These are phyloP conservation scores for Probaryconus sp. DNA, from an alignment of 1,140 invertebrate species.

Conservation along the genomic window DNA sequence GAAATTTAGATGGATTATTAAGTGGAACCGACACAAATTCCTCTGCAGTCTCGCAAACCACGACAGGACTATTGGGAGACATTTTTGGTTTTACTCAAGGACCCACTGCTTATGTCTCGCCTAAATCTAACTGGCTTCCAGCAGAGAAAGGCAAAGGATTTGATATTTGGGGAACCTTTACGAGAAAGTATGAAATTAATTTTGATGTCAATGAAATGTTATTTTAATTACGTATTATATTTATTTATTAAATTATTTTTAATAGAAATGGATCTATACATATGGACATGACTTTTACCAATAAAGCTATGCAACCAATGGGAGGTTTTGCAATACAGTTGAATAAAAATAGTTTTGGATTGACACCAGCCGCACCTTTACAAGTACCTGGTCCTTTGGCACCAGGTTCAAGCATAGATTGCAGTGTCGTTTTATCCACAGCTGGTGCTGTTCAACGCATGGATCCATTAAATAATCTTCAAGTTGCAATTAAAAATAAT, in stretches of 20 bases:
- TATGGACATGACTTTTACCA: constrained; percentile 98
- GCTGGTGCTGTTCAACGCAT: constrained; percentile 96
- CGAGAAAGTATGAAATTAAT: constrained; percentile 84
- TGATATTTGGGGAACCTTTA: constrained; percentile 97
- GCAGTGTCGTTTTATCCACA: constrained; percentile 87
- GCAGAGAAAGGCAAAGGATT: constrained; percentile 98
- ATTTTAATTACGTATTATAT: constrained; percentile 8
- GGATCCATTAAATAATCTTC: constrained; percentile 97
- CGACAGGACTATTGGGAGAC: constrained; percentile 89
- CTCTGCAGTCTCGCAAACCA: constrained; percentile 77
- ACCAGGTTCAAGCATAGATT: constrained; percentile 90
- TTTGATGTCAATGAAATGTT: too few species aligned
- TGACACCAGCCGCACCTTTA: constrained; percentile 90
- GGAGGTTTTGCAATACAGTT: constrained; percentile 97
- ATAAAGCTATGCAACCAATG: constrained; percentile 99
- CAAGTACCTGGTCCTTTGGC: constrained; percentile 88
- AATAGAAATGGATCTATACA: constrained; percentile 88
- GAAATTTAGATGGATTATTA: constrained; percentile 73
- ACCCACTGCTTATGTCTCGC: constrained; percentile 84
- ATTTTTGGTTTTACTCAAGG: constrained; percentile 90
- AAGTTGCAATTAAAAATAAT: constrained; percentile 99
- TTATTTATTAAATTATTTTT: constrained; percentile 23
- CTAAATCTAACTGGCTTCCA: constrained; percentile 94
- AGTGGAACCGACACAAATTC: constrained; percentile 73
- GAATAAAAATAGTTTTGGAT: constrained; percentile 99